Percentiles rank a stretch among this genome's conserved stretches.
Conservation (phyloP, 1,140 invertebrate genomes). For the Caenorhabditis brenneri region DNA sequence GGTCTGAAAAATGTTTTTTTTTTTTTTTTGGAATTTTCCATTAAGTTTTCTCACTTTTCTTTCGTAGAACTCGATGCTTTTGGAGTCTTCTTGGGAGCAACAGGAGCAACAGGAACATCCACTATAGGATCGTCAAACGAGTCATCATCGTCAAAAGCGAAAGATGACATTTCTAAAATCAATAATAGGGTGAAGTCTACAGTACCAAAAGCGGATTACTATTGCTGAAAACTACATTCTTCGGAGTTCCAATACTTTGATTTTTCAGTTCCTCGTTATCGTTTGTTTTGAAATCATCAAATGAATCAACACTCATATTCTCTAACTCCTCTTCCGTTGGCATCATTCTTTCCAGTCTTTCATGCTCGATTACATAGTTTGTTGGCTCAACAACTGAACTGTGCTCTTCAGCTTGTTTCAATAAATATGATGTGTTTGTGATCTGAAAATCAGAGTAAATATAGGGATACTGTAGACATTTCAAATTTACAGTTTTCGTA, state of each 20-base stretch:
- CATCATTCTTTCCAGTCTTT: background rate
- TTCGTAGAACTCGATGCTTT: background rate
- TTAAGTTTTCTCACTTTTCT: background rate
- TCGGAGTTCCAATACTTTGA: background rate
- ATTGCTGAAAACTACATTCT: conserved; percentile 12
- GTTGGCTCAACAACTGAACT: background rate
- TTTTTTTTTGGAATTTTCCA: background rate
- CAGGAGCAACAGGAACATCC: background rate
- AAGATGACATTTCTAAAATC: conserved; percentile 13
- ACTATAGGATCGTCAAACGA: background rate
- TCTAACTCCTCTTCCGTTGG: background rate
- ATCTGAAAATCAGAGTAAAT: background rate
- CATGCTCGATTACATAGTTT: background rate
- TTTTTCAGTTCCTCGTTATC: background rate
- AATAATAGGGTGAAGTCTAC: background rate
- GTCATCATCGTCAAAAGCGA: conserved; percentile 12
- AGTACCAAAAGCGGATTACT: background rate
- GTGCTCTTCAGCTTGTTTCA: background rate
- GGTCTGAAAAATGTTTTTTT: background rate
- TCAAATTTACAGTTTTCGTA: background rate
- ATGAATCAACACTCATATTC: background rate
- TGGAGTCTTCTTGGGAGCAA: background rate
- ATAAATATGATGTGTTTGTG: background rate
- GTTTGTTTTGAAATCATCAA: background rate
- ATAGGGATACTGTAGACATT: background rate